Base-by-base conservation (phyloP, 2,888 invertebrate genomes). In the Hypena proboscidalis region DNA sequence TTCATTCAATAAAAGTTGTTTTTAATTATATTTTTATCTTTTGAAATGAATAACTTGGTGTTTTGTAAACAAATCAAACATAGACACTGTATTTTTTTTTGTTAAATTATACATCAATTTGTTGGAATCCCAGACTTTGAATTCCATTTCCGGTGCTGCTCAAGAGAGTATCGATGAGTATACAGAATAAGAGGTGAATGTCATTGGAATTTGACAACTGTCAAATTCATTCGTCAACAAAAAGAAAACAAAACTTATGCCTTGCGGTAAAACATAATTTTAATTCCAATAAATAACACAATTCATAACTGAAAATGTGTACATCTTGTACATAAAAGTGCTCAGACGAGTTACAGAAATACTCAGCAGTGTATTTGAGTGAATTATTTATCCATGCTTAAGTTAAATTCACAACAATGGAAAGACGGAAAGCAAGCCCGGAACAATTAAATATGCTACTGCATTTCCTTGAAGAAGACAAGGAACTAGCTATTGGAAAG, bases 401-500 rank as follows among this genome's bases (percentile, higher is more conserved):
- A 41, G 27, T n/a, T 23, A 29, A 10, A 20, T 15, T 31, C 30
- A 72, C 73, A 75, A 43, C 43, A 50, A 64, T 64, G 63, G 63
- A 64, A 53, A 58, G 63, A 72, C 72, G 83, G 20, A 83, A 83
- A 67, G 83, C 83, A 17, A 83, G 83, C 26, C 82, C 81, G n/a
- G 83, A 83, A 47, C 83, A 83, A 49, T 51, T 83, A 29, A 81
- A 74, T 40, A 80, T 83, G 81, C 76, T 83, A 23, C 63, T 83
- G 42, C 77, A 80, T 62, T 80, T 77, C 46, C 68, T 83, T 25
- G 80, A 83, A 37, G 75, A 77, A 51, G 82, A 83, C 44, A 82
- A 80, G 41, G 83, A 83, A 55, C 52, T 83, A 45, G 83, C 83
- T 1, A 66, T 83, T 54, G 83, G 83, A 9, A 82, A 81, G 61